A percentile compares a stretch with the other conserved stretches of the same genome.
Evolutionary conservation across 2,888 invertebrate species (phyloP).

Genomic region (Clivina fossor): DNA sequence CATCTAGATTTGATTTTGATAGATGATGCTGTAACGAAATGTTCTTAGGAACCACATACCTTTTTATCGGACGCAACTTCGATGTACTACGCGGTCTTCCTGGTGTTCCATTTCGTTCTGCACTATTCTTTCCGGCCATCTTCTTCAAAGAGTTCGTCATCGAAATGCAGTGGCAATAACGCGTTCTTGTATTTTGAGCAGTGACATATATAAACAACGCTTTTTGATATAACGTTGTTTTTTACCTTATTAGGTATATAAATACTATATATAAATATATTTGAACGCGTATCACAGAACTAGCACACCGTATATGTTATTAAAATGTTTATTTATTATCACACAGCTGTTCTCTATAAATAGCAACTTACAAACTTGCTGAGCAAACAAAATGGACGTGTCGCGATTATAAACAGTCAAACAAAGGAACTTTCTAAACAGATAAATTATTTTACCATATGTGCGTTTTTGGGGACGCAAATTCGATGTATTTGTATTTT

Average conservation of each 20-base stretch:
- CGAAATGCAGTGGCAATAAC: constrained; percentile 21
- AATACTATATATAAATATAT: constrained; percentile 34
- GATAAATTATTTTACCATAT: constrained; percentile 43
- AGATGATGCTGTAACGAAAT: too few species aligned
- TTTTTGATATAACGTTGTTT: constrained; percentile 24
- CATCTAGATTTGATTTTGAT: too few species aligned
- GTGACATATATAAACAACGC: constrained; percentile 30
- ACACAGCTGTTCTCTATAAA: constrained; percentile 38
- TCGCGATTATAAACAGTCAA: constrained; percentile 43
- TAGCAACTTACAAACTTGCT: constrained; percentile 36
- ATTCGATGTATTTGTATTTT: constrained; percentile 30
- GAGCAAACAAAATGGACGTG: constrained; percentile 51
- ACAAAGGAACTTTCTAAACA: constrained; percentile 50
- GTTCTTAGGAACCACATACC: too few species aligned
- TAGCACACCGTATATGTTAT: constrained; percentile 36
- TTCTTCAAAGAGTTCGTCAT: constrained; percentile 37
- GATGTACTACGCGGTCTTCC: constrained; percentile 26
- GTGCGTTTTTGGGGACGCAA: constrained; percentile 33
- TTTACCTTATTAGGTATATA: constrained; percentile 30
- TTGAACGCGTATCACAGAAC: constrained; percentile 38
- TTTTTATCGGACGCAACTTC: constrained; percentile 21
- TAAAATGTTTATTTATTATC: constrained; percentile 36
- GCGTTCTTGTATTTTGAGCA: constrained; percentile 31
- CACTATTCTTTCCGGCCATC: constrained; percentile 36
- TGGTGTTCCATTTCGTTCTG: constrained; percentile 27